These are phyloP conservation scores for Camponotus pennsylvanicus DNA, from an alignment of 1,140 invertebrate species.

Conservation along the genomic window DNA sequence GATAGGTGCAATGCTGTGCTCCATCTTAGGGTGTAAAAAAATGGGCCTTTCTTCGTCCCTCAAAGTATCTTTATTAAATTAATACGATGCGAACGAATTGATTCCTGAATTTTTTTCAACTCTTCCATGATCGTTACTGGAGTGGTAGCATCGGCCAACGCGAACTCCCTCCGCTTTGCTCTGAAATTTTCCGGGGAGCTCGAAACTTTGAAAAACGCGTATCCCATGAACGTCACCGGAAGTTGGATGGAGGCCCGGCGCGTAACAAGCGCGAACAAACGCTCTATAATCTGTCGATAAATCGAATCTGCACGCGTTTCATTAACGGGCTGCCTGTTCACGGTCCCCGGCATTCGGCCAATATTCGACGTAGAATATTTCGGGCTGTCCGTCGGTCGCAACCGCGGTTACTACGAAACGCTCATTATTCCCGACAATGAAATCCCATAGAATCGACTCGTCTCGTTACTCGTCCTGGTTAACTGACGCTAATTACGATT, in stretches of 20 bases:
- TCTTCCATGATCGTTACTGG: neutral
- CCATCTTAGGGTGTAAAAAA: slow-evolving; percentile 10
- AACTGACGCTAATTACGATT: slow-evolving; percentile 64
- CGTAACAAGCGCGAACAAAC: slow-evolving; percentile 44
- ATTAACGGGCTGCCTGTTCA: slow-evolving; percentile 46
- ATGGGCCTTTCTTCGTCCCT: neutral
- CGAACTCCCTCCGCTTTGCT: neutral
- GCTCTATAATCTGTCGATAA: slow-evolving; percentile 63
- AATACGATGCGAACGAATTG: neutral
- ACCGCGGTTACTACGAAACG: slow-evolving; percentile 55
- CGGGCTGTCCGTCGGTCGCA: slow-evolving; percentile 49
- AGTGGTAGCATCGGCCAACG: neutral
- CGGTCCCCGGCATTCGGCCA: slow-evolving; percentile 44
- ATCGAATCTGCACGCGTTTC: slow-evolving; percentile 34
- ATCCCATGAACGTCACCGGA: neutral
- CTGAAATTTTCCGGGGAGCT: neutral
- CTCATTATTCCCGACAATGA: slow-evolving; percentile 63
- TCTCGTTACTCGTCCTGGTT: slow-evolving; percentile 58
- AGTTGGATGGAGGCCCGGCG: neutral
- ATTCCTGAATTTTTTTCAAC: neutral
- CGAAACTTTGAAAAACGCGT: neutral
- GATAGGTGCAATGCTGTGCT: slow-evolving; percentile 26
- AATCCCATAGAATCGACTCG: slow-evolving; percentile 65
- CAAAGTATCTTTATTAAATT: slow-evolving; percentile 1
- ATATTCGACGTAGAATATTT: slow-evolving; percentile 56